Evolutionary conservation across 2,888 invertebrate genomes (phyloP), one percentile per base, ranked within the genome.

Genomic region (Hetaerina titia): DNA sequence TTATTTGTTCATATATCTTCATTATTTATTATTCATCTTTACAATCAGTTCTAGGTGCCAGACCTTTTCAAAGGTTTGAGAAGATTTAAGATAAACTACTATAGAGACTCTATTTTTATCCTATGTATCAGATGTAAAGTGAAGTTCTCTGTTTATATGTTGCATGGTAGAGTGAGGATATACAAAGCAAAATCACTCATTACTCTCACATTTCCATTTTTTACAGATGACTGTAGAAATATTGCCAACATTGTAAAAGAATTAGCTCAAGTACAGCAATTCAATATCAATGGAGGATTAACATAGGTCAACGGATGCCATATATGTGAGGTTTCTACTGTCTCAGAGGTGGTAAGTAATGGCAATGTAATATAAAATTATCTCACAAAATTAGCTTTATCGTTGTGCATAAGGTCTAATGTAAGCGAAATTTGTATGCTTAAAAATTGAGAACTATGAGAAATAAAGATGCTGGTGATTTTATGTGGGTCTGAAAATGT

Each of bases 151-250:
- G 45, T 45, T 45, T 45, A 45, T 45, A 45, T 45, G 45, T 45
- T 45, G 45, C 45, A 45, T 45, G 45, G 45, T 45, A 45, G 45
- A 45, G 69, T 22, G n/a, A 6, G 0, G 0, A 69, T n/a, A 69
- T 69, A 22, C 6, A 13, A 69, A 6, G n/a, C 22, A 6, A 22
- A 5, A n/a, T 69, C 19, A 22, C 19, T 69, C 15, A 15, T 1
- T 57, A 0, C 2, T n/a, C 56, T 11, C 22, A 17, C 9, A 15
- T 5, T 81, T 13, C 22, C 5, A 89, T 63, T 89, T 89, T 74
- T 95, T 95, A n/a, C 87, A 95, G 95, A 95, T 95, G 95, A 95
- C 31, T 95, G 95, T 81, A n/a, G 25, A n/a, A 95, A 95, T 57
- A 81, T 95, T 7, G 81, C 95, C 15, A 64, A 45, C 45, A 90